Base-by-base conservation (phyloP, 1,140 invertebrate genomes). In the Heterodera schachtii region DNA sequence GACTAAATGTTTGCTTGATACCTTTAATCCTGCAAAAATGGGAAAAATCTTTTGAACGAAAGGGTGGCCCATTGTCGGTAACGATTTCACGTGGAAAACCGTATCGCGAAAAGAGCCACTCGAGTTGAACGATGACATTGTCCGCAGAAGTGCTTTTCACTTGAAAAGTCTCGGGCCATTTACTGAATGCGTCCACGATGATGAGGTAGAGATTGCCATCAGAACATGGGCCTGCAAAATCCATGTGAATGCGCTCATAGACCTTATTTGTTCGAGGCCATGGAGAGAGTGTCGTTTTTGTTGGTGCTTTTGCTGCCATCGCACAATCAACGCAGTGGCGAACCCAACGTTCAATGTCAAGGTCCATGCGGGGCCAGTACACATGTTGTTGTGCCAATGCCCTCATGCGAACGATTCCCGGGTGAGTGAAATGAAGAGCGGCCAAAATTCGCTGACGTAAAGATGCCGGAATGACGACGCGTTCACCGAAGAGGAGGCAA, bases 341-440 rank as follows among this genome's bases (percentile, higher is more conserved):
- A 21, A 81, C 74, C 13, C 71, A 47, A 3, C 47, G 16, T 81
- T 90, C 89, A 67, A 90, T 89, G 7, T 90, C 85, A 3, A 64
- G 47, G 60, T 90, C 86, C 3, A 90, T 83, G 11, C 83, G 71
- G 21, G 85, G 87, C 87, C 88, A 91, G 82, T 87, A 90, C 31
- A 92, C 89, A 84, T 92, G 91, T 16, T 84, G 87, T 21, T 92
- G 73, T 3, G 92, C 88, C n/a, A 92, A 70, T 0, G 87, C 82
- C 86, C 93, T 93, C 92, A 93, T 93, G 0, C 86, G 4, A 0
- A 75, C 70, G 1, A 79, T 79, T 13, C 78, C 78, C n/a, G 75
- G 75, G 43, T 77, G 75, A 1, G 89, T 90, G 13, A 80, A 76
- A 86, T 92, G 92, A 16, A 92, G 84, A 77, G 90, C 85, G 21